Conservation (phyloP, 1,140 invertebrate genomes). For the Drosophila jambulina region DNA sequence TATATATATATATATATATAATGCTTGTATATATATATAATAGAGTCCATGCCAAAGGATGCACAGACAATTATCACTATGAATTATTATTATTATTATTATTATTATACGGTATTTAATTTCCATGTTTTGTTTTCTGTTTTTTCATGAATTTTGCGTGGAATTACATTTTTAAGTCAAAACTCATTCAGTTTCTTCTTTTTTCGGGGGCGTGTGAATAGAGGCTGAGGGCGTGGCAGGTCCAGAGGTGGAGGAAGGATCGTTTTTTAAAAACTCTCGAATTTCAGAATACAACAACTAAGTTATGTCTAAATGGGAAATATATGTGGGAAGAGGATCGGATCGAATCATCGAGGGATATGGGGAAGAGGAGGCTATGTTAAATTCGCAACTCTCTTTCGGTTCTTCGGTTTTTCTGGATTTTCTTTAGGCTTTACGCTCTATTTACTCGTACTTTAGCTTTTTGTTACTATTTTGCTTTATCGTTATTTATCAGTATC, state of each 20-base stretch:
- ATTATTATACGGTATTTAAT: conserved; percentile 65
- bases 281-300: conserved; percentile 71
- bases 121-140: conserved; percentile 24
- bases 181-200: conserved; percentile 67
- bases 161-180: conserved; percentile 82
- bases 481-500: conserved; percentile 79
- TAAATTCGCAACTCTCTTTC: conserved; percentile 63
- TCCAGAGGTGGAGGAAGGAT: conserved; percentile 25
- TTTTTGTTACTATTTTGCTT: conserved; percentile 65
- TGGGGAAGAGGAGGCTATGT: conserved; percentile 47
- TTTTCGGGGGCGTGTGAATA: conserved; percentile 22
- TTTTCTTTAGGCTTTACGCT: conserved; percentile 45
- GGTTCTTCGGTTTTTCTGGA: conserved; percentile 1
- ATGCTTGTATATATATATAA: conserved; percentile 46
- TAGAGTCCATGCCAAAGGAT: conserved; percentile 59
- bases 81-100: conserved; percentile 69
- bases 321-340: conserved; percentile 8
- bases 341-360: conserved; percentile 3
- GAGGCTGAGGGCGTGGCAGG: conserved; percentile 25
- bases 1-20: conserved; percentile 30
- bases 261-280: conserved; percentile 77
- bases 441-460: conserved; percentile 56
- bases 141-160: conserved; percentile 72
- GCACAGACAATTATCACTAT: conserved; percentile 68
- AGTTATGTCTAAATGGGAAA: conserved; percentile 46